Evolutionary conservation across 2,113 vertebrate genomes (phyloP).

Genomic region (Murina feae): DNA sequence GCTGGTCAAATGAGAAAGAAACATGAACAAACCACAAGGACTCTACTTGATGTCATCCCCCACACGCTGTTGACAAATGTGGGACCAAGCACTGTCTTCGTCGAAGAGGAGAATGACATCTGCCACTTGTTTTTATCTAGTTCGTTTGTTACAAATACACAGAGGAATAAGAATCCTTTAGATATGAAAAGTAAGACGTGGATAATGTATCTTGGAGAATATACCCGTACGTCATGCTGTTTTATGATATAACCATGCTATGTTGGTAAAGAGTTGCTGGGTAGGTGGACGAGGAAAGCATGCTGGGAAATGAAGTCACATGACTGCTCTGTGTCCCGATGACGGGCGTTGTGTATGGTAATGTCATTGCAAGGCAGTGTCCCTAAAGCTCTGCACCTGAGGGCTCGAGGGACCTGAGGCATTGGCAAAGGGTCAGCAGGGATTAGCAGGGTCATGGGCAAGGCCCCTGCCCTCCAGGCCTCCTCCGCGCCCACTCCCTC

Average conservation of each 20-base stretch:
- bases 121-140: not conserved
- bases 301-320: not conserved
- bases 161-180: not conserved
- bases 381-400: not conserved
- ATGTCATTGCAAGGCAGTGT: not conserved
- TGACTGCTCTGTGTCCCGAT: rapidly evolving
- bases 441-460: rapidly evolving
- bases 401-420: not conserved
- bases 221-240: not conserved
- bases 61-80: not conserved
- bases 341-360: too few relatives aligned
- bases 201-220: not conserved
- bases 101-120: not conserved
- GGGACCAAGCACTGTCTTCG: not conserved
- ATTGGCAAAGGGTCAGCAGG: not conserved
- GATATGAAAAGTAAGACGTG: not conserved
- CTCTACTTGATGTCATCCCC: not conserved
- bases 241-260: not conserved
- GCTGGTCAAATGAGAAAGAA: not conserved
- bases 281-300: not conserved
- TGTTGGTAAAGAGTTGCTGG: not conserved
- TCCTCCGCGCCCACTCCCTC: rapidly evolving
- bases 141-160: not conserved
- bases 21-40: not conserved
- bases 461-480: rapidly evolving